Percentiles rank a stretch among this genome's conserved stretches.
Evolutionary conservation across 2,113 vertebrate species (phyloP).

Genomic region (Phrynosoma platyrhinos): DNA sequence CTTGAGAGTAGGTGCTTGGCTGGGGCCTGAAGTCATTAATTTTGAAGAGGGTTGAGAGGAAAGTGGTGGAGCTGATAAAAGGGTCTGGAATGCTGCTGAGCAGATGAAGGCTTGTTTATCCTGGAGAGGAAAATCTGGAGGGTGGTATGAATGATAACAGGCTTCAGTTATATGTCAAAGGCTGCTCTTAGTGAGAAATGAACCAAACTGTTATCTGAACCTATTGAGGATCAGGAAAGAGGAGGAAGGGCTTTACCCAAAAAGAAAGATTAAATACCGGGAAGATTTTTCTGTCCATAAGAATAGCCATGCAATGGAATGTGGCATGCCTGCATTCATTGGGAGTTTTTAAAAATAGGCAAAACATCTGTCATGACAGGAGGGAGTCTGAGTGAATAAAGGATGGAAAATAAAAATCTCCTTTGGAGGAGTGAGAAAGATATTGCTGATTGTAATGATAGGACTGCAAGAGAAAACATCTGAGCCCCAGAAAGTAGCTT

Average conservation of each 20-base stretch:
- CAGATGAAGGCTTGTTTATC: conserved; percentile 11
- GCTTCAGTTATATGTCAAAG: conserved; percentile 31
- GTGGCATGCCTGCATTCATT: neutral
- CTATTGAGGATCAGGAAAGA: conserved; percentile 6
- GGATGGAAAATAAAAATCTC: neutral
- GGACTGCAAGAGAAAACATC: neutral
- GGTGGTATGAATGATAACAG: conserved; percentile 24
- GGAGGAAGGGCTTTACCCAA: neutral
- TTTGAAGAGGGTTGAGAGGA: neutral
- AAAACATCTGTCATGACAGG: conserved; percentile 7
- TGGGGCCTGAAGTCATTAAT: neutral
- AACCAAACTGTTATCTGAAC: conserved; percentile 19
- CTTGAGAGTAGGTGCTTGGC: neutral
- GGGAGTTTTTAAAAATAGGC: conserved; percentile 12
- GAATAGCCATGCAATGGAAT: conserved; percentile 3
- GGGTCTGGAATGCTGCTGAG: neutral
- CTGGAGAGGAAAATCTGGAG: neutral
- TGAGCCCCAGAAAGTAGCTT: neutral
- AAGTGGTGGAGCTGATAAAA: conserved; percentile 1
- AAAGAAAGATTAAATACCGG: conserved; percentile 13
- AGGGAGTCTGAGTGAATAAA: conserved; percentile 18
- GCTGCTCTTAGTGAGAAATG: conserved; percentile 4
- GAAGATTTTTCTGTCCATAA: conserved; percentile 17
- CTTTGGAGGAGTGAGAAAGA: neutral
- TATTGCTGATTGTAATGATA: neutral